These are phyloP conservation scores for Paedocypris micromegethes DNA, from an alignment of 2,797 vertebrate genomes.

Conservation along the genomic window DNA sequence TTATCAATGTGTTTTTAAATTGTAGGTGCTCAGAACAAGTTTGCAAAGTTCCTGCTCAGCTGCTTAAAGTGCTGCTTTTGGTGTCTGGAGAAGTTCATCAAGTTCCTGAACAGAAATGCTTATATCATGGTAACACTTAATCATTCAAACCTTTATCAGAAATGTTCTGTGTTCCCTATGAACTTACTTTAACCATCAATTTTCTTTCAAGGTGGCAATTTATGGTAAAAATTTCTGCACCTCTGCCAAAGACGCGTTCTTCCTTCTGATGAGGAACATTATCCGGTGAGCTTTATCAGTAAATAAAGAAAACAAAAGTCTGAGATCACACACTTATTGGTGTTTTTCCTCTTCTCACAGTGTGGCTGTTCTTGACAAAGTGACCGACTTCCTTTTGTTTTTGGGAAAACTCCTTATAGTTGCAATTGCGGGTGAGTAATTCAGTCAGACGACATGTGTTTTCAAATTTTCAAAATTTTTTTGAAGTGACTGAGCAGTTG, in stretches of 20 bases:
- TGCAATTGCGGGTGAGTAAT: slow-evolving; percentile 85
- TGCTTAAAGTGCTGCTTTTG: slow-evolving; percentile 97
- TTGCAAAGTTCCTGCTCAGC: slow-evolving; percentile 80
- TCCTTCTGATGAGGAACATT: slow-evolving; percentile 93
- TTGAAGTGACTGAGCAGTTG: slow-evolving; percentile 4
- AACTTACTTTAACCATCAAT: background rate
- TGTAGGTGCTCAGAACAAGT: slow-evolving; percentile 81
- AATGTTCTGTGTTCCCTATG: background rate
- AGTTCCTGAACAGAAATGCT: slow-evolving; percentile 92
- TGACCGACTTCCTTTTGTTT: slow-evolving; percentile 94
- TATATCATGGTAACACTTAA: slow-evolving; percentile 86
- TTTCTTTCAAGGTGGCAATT: slow-evolving; percentile 76
- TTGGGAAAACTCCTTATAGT: slow-evolving; percentile 92
- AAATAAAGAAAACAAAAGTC: background rate
- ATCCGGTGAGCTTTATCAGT: slow-evolving; percentile 69
- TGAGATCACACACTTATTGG: background rate
- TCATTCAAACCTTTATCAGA: slow-evolving; percentile 36
- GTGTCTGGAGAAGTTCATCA: slow-evolving; percentile 96
- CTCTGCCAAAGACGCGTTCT: slow-evolving; percentile 87
- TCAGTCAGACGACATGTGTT: background rate
- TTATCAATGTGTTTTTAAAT: background rate
- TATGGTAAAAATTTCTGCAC: slow-evolving; percentile 94
- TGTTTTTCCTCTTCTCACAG: slow-evolving; percentile 57
- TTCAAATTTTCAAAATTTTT: background rate
- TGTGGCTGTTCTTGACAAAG: slow-evolving; percentile 92